A percentile compares a stretch with the other conserved stretches of the same genome.
Evolutionary conservation across 2,113 vertebrate species (phyloP).

Genomic region (Eonycteris spelaea): DNA sequence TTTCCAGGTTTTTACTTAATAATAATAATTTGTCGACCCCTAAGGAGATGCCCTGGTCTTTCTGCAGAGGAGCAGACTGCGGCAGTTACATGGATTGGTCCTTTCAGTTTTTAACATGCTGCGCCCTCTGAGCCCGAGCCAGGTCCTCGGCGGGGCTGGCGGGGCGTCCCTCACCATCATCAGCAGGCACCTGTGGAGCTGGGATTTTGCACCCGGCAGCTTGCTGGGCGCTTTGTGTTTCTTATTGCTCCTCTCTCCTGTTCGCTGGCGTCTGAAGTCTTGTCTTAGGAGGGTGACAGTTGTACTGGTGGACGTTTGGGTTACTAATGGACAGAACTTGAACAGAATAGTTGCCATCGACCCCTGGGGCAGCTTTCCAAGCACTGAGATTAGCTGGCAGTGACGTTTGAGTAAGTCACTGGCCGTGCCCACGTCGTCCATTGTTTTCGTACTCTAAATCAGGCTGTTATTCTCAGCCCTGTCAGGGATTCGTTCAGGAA

Average conservation of each 20-base stretch:
- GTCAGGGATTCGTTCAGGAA: neutral
- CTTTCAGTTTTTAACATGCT: neutral
- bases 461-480: neutral
- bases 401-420: neutral
- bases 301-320: neutral
- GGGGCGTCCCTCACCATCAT: neutral
- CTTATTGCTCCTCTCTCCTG: neutral
- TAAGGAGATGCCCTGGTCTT: neutral
- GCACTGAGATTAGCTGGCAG: slow-evolving; percentile 19
- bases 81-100: neutral
- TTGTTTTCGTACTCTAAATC: slow-evolving; percentile 24
- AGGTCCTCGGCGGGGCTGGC: neutral
- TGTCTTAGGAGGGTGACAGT: neutral
- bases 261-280: neutral
- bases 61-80: neutral
- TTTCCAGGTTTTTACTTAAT: neutral
- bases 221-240: neutral
- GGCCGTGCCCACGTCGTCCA: neutral
- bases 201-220: neutral
- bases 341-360: neutral
- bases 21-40: neutral
- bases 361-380: neutral
- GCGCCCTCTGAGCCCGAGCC: neutral
- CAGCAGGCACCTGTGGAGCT: neutral
- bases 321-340: neutral